Percentiles rank a stretch among this genome's conserved stretches.
Evolutionary conservation across 2,797 vertebrate genomes (phyloP).

Genomic region (Oryzias dopingdopingensis): DNA sequence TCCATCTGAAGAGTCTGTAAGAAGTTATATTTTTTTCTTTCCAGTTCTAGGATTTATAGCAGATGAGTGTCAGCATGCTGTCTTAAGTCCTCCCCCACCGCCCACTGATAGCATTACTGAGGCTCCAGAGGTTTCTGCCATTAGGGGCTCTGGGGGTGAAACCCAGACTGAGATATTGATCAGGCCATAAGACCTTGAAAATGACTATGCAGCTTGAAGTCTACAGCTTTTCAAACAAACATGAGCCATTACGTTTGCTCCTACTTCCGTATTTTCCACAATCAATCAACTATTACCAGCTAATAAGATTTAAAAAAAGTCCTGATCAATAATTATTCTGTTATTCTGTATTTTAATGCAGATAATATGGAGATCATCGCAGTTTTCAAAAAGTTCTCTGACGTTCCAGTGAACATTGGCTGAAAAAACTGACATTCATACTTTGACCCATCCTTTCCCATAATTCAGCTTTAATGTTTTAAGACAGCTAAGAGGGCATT

Average conservation of each 20-base stretch:
- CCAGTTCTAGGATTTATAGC: constrained; percentile 79
- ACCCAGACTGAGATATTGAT: constrained; percentile 94
- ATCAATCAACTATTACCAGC: constrained; percentile 20
- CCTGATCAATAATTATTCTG: constrained; percentile 1
- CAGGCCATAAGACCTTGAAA: constrained; percentile 85
- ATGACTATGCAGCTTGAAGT: constrained; percentile 76
- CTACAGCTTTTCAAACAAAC: constrained; percentile 48
- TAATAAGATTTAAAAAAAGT: constrained; percentile 24
- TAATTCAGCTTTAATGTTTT: constrained; percentile 68
- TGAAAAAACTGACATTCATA: constrained; percentile 47
- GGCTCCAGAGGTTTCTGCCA: constrained; percentile 93
- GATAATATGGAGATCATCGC: too few species aligned
- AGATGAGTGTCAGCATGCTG: constrained; percentile 80
- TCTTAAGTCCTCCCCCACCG: constrained; percentile 78
- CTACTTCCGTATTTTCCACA: constrained; percentile 11
- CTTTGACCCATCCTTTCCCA: constrained; percentile 53
- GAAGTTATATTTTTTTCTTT: constrained; percentile 72
- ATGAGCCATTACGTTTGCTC: constrained; percentile 37
- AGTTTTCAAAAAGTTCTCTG: not conserved
- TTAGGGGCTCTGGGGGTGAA: constrained; percentile 94
- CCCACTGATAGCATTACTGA: constrained; percentile 92
- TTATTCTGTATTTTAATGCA: too few species aligned
- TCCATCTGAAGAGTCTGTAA: constrained; percentile 50
- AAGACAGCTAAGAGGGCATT: constrained; percentile 65
- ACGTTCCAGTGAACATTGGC: constrained; percentile 22